These are phyloP conservation scores for Nephila pilipes DNA, from an alignment of 1,140 invertebrate species.

Conservation along the genomic window DNA sequence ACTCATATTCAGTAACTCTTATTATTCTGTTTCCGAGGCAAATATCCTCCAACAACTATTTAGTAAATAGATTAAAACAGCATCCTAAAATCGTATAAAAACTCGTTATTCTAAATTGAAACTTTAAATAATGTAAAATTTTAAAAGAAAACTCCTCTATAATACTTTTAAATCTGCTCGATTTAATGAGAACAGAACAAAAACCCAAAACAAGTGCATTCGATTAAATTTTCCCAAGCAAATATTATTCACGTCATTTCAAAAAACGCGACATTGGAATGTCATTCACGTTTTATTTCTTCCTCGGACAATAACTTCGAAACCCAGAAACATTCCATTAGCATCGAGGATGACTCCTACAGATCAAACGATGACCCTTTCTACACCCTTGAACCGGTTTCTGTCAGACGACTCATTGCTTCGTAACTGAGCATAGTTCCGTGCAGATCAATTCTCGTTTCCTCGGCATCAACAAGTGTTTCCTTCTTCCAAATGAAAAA, in stretches of 20 bases:
- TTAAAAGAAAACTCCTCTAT: no score
- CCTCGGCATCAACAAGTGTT: not conserved
- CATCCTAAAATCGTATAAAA: no score
- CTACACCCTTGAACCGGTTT: conserved; percentile 34
- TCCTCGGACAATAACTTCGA: not conserved
- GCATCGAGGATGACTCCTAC: not conserved
- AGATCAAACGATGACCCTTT: conserved; percentile 3
- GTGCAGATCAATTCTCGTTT: not conserved
- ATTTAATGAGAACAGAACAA: no score
- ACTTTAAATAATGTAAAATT: no score
- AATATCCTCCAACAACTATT: no score
- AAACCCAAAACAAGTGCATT: no score
- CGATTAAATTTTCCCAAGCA: no score
- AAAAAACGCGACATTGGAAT: not conserved
- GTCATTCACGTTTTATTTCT: not conserved
- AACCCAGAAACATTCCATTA: conserved; percentile 10
- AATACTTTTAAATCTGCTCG: no score
- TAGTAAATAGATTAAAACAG: no score
- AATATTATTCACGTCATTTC: not conserved
- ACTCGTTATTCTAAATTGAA: no score
- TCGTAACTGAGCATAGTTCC: not conserved
- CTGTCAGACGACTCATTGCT: not conserved
- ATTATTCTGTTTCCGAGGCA: no score
- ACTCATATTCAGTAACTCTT: no score
- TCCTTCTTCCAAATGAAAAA: not conserved